A percentile compares a stretch with the other conserved stretches of the same genome.
These are phyloP conservation scores for Pectinophora gossypiella DNA, from an alignment of 1,140 invertebrate species.

Conservation along the genomic window DNA sequence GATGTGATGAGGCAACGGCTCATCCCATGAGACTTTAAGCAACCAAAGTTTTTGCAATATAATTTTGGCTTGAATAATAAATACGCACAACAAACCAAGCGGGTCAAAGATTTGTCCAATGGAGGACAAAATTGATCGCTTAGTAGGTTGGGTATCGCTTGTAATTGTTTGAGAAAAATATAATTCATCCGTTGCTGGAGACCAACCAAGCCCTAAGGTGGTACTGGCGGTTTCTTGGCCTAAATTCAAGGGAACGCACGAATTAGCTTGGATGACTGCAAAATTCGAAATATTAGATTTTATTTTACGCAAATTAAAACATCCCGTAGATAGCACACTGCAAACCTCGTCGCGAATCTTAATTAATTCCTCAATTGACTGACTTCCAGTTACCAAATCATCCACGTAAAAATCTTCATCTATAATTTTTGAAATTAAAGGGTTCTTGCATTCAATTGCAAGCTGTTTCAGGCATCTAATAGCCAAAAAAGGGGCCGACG, in stretches of 20 bases:
- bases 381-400: no score
- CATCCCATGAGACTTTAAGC: no score
- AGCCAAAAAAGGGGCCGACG: neutral
- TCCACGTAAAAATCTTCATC: no score
- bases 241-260: neutral
- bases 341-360: no score
- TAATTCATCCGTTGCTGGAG: slow-evolving; percentile 20
- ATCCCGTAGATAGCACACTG: no score
- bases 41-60: slow-evolving; percentile 57
- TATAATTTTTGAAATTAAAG: no score
- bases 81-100: slow-evolving; percentile 45
- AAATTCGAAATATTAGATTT: neutral
- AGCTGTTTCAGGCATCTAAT: neutral
- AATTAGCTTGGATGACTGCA: slow-evolving; percentile 5
- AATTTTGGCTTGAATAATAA: slow-evolving; percentile 48
- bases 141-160: slow-evolving; percentile 4
- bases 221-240: slow-evolving; percentile 13
- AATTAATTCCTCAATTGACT: no score
- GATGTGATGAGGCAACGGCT: slow-evolving; percentile 25
- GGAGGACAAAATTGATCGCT: slow-evolving; percentile 23
- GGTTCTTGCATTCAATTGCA: no score
- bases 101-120: slow-evolving; percentile 51
- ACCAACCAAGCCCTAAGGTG: slow-evolving; percentile 30
- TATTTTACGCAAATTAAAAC: no score
- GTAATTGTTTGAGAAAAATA: slow-evolving; percentile 18